phyloP scores from a whole-genome alignment of 2,797 vertebrate species.

The Megaceryle alcyon region DNA sequence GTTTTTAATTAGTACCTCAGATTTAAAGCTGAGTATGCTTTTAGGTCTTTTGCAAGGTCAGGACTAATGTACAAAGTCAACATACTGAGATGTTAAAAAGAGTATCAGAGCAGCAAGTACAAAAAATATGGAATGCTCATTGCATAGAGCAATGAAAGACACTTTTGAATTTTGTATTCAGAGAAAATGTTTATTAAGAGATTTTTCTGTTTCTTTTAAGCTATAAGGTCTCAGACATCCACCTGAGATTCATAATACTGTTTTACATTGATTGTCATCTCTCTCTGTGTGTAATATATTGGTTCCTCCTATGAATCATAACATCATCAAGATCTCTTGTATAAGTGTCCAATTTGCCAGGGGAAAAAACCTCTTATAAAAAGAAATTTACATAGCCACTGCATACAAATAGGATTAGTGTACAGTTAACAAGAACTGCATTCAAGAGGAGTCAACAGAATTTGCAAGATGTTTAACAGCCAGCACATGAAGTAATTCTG shows the following conservation, averaged over 20 bases:
- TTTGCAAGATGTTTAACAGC: constrained; percentile 53
- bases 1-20: background rate
- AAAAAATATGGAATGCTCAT: background rate
- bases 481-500: constrained; percentile 16
- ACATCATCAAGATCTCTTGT: background rate
- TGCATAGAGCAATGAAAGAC: background rate
- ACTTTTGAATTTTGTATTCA: background rate
- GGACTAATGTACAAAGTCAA: background rate
- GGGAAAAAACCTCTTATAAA: background rate
- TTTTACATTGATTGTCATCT: constrained; percentile 35
- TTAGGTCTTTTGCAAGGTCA: background rate
- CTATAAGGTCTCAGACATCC: background rate
- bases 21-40: background rate
- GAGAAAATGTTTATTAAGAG: background rate
- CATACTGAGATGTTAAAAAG: background rate
- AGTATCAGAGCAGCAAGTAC: background rate
- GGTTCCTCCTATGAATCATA: constrained; percentile 23
- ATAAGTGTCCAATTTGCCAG: constrained; percentile 16
- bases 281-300: background rate
- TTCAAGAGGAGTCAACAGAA: constrained; percentile 30
- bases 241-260: background rate
- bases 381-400: constrained; percentile 40
- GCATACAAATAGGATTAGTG: constrained; percentile 33
- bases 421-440: constrained; percentile 24
- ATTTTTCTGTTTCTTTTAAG: background rate